These are phyloP conservation scores for Hestina assimilis DNA, from an alignment of 1,140 invertebrate genomes.

Conservation along the genomic window DNA sequence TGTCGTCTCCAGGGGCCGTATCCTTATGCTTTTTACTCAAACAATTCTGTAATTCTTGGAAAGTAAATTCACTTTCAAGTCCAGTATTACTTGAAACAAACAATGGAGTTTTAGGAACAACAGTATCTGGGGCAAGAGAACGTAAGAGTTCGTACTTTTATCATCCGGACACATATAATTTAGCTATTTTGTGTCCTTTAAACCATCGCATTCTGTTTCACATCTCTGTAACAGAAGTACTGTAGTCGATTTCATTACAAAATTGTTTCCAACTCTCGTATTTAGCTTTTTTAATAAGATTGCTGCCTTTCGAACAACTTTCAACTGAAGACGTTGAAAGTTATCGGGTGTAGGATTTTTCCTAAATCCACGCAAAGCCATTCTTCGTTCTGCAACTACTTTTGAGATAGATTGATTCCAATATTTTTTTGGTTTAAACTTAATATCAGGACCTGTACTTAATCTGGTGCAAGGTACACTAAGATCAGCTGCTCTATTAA, in stretches of 20 bases:
- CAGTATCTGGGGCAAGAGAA: constrained; percentile 1
- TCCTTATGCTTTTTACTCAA: constrained; percentile 22
- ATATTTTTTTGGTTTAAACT: constrained; percentile 38
- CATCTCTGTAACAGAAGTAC: neutral
- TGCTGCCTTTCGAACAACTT: constrained; percentile 1
- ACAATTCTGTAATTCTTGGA: constrained; percentile 25
- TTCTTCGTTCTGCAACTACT: constrained; percentile 31
- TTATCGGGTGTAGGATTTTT: constrained; percentile 39
- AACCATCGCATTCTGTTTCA: constrained; percentile 12
- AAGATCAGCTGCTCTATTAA: constrained; percentile 23
- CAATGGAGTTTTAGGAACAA: neutral
- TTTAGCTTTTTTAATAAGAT: neutral
- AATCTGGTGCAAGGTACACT: constrained; percentile 29
- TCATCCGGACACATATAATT: neutral
- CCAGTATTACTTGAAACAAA: neutral
- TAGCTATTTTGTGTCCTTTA: neutral
- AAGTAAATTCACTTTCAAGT: neutral
- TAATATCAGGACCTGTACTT: constrained; percentile 8
- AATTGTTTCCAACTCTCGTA: neutral
- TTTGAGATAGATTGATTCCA: constrained; percentile 33
- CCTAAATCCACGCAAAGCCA: constrained; percentile 34
- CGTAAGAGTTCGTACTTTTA: neutral
- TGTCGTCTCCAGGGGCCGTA: neutral
- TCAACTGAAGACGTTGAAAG: too few species aligned
- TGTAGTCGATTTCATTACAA: neutral